These are phyloP conservation scores for Psophia crepitans DNA, from an alignment of 2,113 vertebrate species.

Conservation along the genomic window DNA sequence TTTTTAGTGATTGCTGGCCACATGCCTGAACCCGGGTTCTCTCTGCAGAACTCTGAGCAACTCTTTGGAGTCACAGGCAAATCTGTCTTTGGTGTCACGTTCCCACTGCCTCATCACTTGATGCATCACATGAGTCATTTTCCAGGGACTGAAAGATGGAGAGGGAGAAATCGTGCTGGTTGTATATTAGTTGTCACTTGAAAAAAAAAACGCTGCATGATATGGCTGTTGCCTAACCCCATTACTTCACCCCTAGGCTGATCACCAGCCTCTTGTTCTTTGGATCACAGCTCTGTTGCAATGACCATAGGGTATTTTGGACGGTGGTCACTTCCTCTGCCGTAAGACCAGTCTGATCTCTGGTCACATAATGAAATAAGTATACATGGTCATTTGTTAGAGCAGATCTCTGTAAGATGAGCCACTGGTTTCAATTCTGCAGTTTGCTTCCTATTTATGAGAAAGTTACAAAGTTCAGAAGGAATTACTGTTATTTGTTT, in stretches of 20 bases:
- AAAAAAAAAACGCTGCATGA: background rate
- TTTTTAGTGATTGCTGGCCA: background rate
- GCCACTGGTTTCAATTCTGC: background rate
- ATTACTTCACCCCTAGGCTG: background rate
- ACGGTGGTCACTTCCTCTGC: background rate
- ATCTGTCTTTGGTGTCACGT: background rate
- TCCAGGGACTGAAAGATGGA: background rate
- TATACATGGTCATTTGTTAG: background rate
- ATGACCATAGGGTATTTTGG: background rate
- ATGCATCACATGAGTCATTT: constrained; percentile 16
- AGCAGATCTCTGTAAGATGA: background rate
- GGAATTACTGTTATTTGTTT: background rate
- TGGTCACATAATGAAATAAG: background rate
- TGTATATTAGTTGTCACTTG: background rate
- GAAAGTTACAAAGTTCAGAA: background rate
- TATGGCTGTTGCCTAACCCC: background rate
- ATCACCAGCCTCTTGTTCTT: background rate
- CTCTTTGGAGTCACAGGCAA: background rate
- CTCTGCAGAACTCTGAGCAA: background rate
- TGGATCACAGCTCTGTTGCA: background rate
- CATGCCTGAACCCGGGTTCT: background rate
- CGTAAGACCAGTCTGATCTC: background rate
- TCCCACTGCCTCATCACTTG: background rate
- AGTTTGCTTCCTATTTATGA: background rate
- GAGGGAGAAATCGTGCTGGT: background rate